Percentiles rank a stretch among this genome's conserved stretches.
phyloP scores from a whole-genome alignment of 2,888 invertebrate species.

The Tetragonula carbonaria region DNA sequence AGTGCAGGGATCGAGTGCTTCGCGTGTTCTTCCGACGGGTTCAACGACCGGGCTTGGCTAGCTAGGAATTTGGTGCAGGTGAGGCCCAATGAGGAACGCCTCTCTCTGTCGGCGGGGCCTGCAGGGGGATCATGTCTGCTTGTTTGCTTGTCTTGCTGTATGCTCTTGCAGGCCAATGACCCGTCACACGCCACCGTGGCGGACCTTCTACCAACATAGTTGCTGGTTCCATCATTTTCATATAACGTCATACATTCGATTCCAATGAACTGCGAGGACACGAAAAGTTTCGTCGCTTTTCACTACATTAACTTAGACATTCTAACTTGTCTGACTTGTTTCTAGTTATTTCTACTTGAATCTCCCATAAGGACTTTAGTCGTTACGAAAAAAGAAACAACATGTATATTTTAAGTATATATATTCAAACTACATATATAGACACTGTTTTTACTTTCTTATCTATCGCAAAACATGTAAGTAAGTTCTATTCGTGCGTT shows the following conservation, averaged over 20 bases:
- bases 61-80: conserved; percentile 84
- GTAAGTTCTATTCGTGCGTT: neutral
- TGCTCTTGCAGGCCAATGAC: conserved; percentile 75
- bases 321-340: neutral
- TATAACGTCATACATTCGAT: neutral
- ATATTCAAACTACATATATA: neutral
- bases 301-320: neutral
- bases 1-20: conserved; percentile 65
- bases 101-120: conserved; percentile 64
- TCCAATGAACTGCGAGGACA: neutral
- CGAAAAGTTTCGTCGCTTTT: neutral
- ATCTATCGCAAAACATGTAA: neutral
- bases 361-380: neutral
- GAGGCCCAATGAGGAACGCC: conserved; percentile 76
- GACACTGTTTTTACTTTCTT: neutral
- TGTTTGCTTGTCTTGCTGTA: conserved; percentile 69
- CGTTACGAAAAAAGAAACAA: neutral
- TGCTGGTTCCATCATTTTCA: conserved; percentile 51
- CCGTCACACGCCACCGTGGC: conserved; percentile 59
- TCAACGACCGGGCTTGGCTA: conserved; percentile 78
- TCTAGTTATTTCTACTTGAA: neutral
- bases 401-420: neutral
- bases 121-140: conserved; percentile 69
- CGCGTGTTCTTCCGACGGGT: conserved; percentile 71
- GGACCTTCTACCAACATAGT: conserved; percentile 57